Percentiles rank a stretch among this genome's conserved stretches.
Evolutionary conservation across 1,140 invertebrate species (phyloP).

Genomic region (Philaenus spumarius): DNA sequence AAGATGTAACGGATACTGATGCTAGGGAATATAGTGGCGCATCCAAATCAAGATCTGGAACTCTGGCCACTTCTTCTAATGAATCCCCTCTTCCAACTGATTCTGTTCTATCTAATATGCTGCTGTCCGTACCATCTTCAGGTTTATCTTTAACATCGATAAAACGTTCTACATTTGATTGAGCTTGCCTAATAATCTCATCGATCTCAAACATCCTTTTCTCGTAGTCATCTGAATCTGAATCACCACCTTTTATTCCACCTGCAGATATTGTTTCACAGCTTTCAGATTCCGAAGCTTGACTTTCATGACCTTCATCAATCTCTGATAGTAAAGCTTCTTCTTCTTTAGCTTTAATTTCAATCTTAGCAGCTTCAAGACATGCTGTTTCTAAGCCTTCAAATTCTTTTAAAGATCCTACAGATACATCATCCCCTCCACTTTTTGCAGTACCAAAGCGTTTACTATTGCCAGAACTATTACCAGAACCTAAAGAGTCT

Average conservation of each 20-base stretch:
- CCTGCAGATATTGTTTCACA: slow-evolving; percentile 58
- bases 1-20: slow-evolving; percentile 19
- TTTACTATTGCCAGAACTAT: slow-evolving; percentile 43
- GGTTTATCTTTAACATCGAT: slow-evolving; percentile 34
- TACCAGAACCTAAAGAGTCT: slow-evolving; percentile 65
- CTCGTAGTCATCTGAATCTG: slow-evolving; percentile 56
- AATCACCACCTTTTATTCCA: slow-evolving; percentile 42
- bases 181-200: slow-evolving; percentile 63
- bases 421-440: slow-evolving; percentile 81
- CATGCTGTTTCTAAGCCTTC: slow-evolving; percentile 87
- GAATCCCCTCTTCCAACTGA: slow-evolving; percentile 44
- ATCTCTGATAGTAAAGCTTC: slow-evolving; percentile 65
- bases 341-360: slow-evolving; percentile 76
- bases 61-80: slow-evolving; percentile 43
- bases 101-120: slow-evolving; percentile 37
- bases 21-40: slow-evolving; percentile 29
- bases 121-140: slow-evolving; percentile 1
- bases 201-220: slow-evolving; percentile 66
- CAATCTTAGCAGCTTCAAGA: slow-evolving; percentile 70
- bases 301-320: slow-evolving; percentile 57
- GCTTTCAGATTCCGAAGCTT: slow-evolving; percentile 56
- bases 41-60: slow-evolving; percentile 44
- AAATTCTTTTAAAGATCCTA: slow-evolving; percentile 92
- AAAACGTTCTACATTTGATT: slow-evolving; percentile 57
- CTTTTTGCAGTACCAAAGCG: slow-evolving; percentile 57